Evolutionary conservation across 2,888 invertebrate species (phyloP).

Genomic region (Macaria notata): DNA sequence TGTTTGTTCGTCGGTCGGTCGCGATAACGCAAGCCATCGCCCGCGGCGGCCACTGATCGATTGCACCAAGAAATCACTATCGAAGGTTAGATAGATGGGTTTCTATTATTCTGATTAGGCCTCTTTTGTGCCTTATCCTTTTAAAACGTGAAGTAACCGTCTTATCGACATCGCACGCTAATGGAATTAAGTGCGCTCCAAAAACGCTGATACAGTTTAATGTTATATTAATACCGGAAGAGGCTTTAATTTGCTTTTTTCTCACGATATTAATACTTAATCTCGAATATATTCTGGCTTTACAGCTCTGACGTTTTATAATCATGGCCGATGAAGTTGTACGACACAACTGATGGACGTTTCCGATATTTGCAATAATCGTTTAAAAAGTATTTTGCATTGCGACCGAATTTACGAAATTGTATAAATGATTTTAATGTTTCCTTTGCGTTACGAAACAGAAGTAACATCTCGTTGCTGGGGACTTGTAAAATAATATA

Average conservation of each 20-base stretch:
- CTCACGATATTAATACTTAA: conserved; percentile 39
- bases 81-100: conserved; percentile 58
- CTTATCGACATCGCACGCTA: conserved; percentile 28
- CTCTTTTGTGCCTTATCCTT: conserved; percentile 52
- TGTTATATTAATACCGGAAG: conserved; percentile 29
- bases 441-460: conserved; percentile 41
- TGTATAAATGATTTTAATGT: conserved; percentile 39
- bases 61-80: conserved; percentile 55
- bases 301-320: conserved; percentile 43
- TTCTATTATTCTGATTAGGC: conserved; percentile 52
- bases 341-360: conserved; percentile 43
- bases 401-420: conserved; percentile 30
- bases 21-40: conserved; percentile 61
- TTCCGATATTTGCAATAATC: conserved; percentile 46
- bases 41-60: conserved; percentile 53
- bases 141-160: conserved; percentile 47
- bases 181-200: conserved; percentile 27
- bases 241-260: conserved; percentile 32
- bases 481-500: conserved; percentile 16
- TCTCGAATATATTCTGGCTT: conserved; percentile 33
- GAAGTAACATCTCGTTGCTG: conserved; percentile 35
- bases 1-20: conserved; percentile 66
- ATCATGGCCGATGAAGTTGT: conserved; percentile 41
- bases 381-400: conserved; percentile 37
- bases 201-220: conserved; percentile 21